Evolutionary conservation across 2,888 invertebrate species (phyloP).

Genomic region (Danaus chrysippus): DNA sequence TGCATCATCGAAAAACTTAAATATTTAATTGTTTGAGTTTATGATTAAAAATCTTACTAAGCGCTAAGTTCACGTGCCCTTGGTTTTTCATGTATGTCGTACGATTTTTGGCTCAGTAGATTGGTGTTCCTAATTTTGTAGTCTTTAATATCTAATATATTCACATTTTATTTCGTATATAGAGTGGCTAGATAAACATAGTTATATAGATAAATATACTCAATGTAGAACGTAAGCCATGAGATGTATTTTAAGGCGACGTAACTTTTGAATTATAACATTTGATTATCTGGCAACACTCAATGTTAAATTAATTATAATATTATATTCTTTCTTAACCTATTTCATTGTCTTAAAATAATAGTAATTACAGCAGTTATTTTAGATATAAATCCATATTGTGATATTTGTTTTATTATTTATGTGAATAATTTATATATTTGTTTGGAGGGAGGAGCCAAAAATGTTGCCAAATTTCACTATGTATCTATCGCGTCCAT

Average conservation of each 20-base stretch:
- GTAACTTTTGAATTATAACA: background rate
- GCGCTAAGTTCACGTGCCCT: background rate
- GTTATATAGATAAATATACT: slow-evolving; percentile 8
- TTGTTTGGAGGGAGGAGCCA: slow-evolving; percentile 68
- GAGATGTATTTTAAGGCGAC: background rate
- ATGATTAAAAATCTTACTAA: no score
- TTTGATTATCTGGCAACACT: slow-evolving; percentile 19
- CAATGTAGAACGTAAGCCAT: slow-evolving; percentile 3
- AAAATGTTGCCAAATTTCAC: slow-evolving; percentile 72
- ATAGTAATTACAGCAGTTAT: slow-evolving; percentile 43
- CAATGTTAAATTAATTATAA: slow-evolving; percentile 11
- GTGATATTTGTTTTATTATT: slow-evolving; percentile 55
- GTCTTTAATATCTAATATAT: slow-evolving; percentile 42
- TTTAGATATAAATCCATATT: slow-evolving; percentile 57
- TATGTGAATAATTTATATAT: slow-evolving; percentile 18
- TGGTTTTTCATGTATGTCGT: slow-evolving; percentile 13
- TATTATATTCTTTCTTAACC: background rate
- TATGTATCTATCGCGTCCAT: slow-evolving; percentile 55
- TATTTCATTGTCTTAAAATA: slow-evolving; percentile 11
- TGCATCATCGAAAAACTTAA: no score
- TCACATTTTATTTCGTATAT: slow-evolving; percentile 39
- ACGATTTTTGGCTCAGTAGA: slow-evolving; percentile 53
- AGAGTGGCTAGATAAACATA: slow-evolving; percentile 22
- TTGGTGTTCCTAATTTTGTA: slow-evolving; percentile 45
- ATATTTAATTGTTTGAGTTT: no score